Base-by-base conservation (phyloP, 2,797 vertebrate genomes). In the Phrynocephalus vlangalii region DNA sequence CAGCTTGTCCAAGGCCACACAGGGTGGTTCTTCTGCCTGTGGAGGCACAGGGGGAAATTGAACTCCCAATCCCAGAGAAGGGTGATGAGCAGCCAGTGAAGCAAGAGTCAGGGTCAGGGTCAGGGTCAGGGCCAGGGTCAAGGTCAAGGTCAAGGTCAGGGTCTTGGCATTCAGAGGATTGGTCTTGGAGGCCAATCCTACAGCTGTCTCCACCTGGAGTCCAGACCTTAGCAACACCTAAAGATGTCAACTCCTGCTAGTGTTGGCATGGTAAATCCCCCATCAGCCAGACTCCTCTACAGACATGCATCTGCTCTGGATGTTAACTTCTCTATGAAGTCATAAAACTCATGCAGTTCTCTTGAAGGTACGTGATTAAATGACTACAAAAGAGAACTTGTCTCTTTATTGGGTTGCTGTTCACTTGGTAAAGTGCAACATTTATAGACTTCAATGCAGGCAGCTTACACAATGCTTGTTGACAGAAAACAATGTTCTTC, bases 361-460 rank as follows among this genome's bases (percentile, higher is more conserved):
- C 50, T 16, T 22, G 70, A 48, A 22, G 22, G 26, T 66, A 50
- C 86, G 87, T 89, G 85, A 63, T 83, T 90, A 83, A 68, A 73
- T 76, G 76, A 60, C 82, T 90, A 79, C 44, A 73, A 66, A 0
- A 0, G 9, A 90, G 50, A 78, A 86, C 90, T 82, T 88, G 56
- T 67, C 83, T 92, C 92, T 73, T 88, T 92, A 56, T 76, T 67
- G 86, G 87, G 88, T 93, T 92, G 90, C 85, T 3, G 92, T 91
- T 88, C 86, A 78, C 88, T n/a, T 16, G 87, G 92, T 87, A 90
- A 91, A 90, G 77, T 84, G 73, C 87, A 87, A 82, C 26, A 81
- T 87, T 78, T 91, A 90, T 76, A 71, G 44, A 50, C 0, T 2
- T 79, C 81, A 79, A 73, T 8, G 68, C 80, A 38, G 52, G 0